phyloP scores from a whole-genome alignment of 2,113 vertebrate genomes.

The Odontophorus gujanensis region DNA sequence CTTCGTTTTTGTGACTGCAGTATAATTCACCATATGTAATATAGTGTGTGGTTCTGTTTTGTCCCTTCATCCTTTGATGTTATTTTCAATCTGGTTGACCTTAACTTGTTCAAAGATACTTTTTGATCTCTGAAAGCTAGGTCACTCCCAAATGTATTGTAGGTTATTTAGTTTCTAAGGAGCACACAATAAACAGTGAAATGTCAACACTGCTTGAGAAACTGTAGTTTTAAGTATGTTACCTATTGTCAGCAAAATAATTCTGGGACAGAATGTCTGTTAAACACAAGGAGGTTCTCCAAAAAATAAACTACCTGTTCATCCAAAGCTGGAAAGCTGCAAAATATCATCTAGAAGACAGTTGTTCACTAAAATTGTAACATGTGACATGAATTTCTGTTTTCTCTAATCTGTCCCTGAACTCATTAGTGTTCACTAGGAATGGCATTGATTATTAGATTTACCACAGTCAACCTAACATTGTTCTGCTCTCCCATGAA shows the following conservation, averaged over 20 bases:
- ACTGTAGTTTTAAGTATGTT: not conserved
- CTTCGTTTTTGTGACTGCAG: not conserved
- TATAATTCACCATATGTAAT: not conserved
- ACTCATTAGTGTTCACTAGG: not conserved
- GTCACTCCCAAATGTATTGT: not conserved
- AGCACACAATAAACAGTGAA: not conserved
- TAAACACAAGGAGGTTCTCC: not conserved
- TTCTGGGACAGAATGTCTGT: not conserved
- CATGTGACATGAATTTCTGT: not conserved
- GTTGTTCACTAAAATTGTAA: conserved; percentile 3
- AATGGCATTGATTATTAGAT: not conserved
- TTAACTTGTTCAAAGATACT: not conserved
- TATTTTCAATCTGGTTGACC: not conserved
- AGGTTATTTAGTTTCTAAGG: not conserved
- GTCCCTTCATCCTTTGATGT: not conserved
- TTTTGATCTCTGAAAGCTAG: not conserved
- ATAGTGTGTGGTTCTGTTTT: not conserved
- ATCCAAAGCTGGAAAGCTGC: not conserved
- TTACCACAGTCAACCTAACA: not conserved
- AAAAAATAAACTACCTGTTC: not conserved
- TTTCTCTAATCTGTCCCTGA: not conserved
- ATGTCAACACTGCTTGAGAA: not conserved
- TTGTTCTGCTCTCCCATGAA: not conserved
- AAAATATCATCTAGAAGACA: not conserved
- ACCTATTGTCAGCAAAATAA: not conserved